Percentiles rank a stretch among this genome's conserved stretches.
Conservation (phyloP, 2,797 vertebrate genomes). For the Heterohyrax brucei region DNA sequence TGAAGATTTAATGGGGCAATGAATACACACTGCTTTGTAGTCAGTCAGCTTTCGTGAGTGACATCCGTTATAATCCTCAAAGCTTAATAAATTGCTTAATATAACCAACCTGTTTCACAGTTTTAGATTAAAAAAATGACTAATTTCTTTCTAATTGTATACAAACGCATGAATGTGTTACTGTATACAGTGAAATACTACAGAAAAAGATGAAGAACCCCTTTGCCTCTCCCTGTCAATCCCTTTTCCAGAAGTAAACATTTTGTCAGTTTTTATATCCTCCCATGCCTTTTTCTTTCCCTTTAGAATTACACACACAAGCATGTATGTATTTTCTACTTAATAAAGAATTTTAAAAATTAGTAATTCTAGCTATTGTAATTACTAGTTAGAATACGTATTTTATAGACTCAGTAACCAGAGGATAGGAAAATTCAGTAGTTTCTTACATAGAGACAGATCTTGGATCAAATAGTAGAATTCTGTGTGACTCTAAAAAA, state of each 20-base stretch:
- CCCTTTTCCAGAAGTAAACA: not conserved
- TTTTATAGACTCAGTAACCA: slow-evolving; percentile 31
- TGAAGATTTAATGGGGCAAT: slow-evolving; percentile 48
- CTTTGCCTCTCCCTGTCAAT: not conserved
- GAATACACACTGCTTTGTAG: slow-evolving; percentile 39
- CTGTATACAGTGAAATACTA: slow-evolving; percentile 25
- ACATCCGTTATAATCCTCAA: slow-evolving; percentile 7
- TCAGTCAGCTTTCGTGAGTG: slow-evolving; percentile 18
- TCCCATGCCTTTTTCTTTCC: slow-evolving; percentile 4
- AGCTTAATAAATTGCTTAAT: slow-evolving; percentile 44
- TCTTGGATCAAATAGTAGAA: slow-evolving; percentile 36
- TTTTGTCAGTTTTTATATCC: slow-evolving; percentile 41
- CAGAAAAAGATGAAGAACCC: slow-evolving; percentile 17
- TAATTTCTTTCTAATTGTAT: slow-evolving; percentile 60
- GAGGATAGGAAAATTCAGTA: slow-evolving; percentile 5
- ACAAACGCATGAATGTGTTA: not conserved
- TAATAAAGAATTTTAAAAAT: slow-evolving; percentile 40
- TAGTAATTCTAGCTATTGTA: slow-evolving; percentile 22
- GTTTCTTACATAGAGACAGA: not conserved
- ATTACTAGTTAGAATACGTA: slow-evolving; percentile 1
- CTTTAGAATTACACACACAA: not conserved
- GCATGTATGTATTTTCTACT: not conserved
- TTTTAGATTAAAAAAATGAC: slow-evolving; percentile 34
- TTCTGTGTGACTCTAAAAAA: not conserved
- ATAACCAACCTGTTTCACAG: not conserved